Evolutionary conservation across 2,888 invertebrate genomes (phyloP), one percentile per base, ranked within the genome.

Genomic region (Andricus quercusramuli): DNA sequence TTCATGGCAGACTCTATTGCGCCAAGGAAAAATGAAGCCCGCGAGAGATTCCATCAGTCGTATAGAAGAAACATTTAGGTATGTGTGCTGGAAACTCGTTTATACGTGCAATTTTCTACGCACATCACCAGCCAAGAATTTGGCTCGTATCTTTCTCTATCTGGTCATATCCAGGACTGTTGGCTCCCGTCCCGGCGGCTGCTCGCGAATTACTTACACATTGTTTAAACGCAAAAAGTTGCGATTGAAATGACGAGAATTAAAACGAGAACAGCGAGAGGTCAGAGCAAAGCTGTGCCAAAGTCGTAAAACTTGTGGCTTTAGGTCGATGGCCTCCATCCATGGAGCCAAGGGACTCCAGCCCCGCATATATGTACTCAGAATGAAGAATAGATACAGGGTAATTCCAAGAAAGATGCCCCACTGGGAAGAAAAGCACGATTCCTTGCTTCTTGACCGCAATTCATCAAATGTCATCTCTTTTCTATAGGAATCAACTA

Each of bases 241-340:
- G 84, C 85, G 87, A 88, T 87, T 85, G 87, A 87, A 89, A 89
- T 88, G 88, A 87, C 85, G 85, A 84, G 87, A 85, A 88, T 88
- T 89, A 88, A 89, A 89, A 87, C 83, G 79, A 79, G 82, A 84
- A 78, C 80, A 80, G 82, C 79, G 77, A 83, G 81, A 83, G 79
- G 80, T 82, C 82, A 85, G 78, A 80, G 83, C 80, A 85, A 84
- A 86, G 86, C 85, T 84, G 86, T 87, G 88, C 88, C 88, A 89
- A 88, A 86, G 83, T 83, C 82, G 85, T 88, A 86, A 87, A 88
- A 87, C 86, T 88, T 85, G 86, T 82, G 84, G 84, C 83, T 84
- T 82, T 83, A 59, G 81, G 78, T 70, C 80, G 80, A 82, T 78
- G 74, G 32, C 74, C 56, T 74, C 32, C 51, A 32, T 37, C 56